These are phyloP conservation scores for Mnemiopsis leidyi DNA, from an alignment of 37 sponge, comb jelly and placozoan species.

Conservation along the genomic window DNA sequence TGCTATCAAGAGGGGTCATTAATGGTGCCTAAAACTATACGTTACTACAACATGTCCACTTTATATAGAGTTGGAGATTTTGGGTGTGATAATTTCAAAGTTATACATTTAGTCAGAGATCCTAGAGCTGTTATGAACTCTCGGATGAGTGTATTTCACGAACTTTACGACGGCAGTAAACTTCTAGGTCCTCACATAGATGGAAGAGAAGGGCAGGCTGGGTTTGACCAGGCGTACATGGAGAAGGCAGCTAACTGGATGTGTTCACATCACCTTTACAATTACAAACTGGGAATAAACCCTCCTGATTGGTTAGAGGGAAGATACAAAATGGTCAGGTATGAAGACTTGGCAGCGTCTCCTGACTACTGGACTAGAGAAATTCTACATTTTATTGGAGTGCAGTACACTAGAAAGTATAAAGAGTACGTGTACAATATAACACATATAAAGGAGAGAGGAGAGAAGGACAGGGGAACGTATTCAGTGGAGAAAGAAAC, in stretches of 20 bases:
- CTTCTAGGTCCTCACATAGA: background rate
- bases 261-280: conserved; percentile 37
- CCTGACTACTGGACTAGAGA: background rate
- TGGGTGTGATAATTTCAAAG: conserved; percentile 40
- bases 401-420: background rate
- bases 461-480: background rate
- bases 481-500: conserved; percentile 19
- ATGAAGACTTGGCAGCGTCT: conserved; percentile 10
- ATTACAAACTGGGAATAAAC: conserved; percentile 20
- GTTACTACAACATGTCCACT: conserved; percentile 19
- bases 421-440: conserved; percentile 30
- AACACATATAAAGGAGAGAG: background rate
- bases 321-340: conserved; percentile 50
- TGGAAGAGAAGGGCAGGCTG: background rate
- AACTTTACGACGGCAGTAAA: conserved; percentile 45
- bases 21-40: conserved; percentile 37
- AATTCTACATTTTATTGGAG: background rate
- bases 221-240: background rate
- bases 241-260: background rate
- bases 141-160: conserved; percentile 15
- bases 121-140: conserved; percentile 27
- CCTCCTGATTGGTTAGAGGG: background rate
- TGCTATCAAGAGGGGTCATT: background rate
- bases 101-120: conserved; percentile 8
- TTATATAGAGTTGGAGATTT: background rate